phyloP scores from a whole-genome alignment of 1,140 invertebrate genomes.

The Idris sp. region DNA sequence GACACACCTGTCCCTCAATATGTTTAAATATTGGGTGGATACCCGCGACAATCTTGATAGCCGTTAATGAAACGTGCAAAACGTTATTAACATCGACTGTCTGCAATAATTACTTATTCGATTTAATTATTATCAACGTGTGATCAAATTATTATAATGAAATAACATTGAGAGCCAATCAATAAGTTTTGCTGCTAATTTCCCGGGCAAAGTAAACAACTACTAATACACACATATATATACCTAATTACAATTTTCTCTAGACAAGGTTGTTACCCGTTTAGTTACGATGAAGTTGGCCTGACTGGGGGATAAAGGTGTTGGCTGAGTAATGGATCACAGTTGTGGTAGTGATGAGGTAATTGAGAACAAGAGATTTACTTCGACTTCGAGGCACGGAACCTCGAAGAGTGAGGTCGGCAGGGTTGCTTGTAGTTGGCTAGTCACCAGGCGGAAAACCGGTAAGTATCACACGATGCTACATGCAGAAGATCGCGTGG shows the following conservation, averaged over 20 bases:
- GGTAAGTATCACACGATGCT: slow-evolving; percentile 57
- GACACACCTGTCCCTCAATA: slow-evolving; percentile 22
- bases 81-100: slow-evolving; percentile 23
- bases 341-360: slow-evolving; percentile 64
- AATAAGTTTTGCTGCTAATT: slow-evolving; percentile 34
- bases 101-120: slow-evolving; percentile 35
- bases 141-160: slow-evolving; percentile 47
- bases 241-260: slow-evolving; percentile 58
- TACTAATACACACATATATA: too few relatives aligned
- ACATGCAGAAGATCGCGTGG: slow-evolving; percentile 56
- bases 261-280: slow-evolving; percentile 31
- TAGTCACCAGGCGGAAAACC: slow-evolving; percentile 57
- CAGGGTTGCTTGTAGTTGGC: slow-evolving; percentile 60
- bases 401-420: slow-evolving; percentile 56
- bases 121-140: slow-evolving; percentile 44
- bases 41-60: too few relatives aligned
- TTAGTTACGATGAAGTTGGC: slow-evolving; percentile 49
- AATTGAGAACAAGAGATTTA: slow-evolving; percentile 79
- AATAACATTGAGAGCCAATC: slow-evolving; percentile 50
- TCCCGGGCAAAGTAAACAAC: slow-evolving; percentile 38
- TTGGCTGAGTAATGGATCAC: slow-evolving; percentile 69
- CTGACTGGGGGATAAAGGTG: slow-evolving; percentile 59
- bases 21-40: too few relatives aligned
- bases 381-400: slow-evolving; percentile 68
- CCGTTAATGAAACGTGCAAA: slow-evolving; percentile 49